Conservation (phyloP, 2,113 vertebrate genomes). For the Heliornis fulica region DNA sequence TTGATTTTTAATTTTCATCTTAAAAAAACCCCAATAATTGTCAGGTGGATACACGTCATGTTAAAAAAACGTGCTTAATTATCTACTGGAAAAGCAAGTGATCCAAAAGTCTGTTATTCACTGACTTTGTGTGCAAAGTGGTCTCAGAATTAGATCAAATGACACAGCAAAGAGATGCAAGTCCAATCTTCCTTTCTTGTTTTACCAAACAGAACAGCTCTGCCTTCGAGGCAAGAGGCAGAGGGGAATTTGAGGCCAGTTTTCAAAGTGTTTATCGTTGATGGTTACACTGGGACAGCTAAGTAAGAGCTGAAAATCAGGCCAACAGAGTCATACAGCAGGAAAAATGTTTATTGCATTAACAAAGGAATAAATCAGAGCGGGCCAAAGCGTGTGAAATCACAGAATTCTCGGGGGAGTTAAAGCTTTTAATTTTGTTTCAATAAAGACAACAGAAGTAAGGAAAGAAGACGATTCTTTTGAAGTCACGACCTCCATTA, state of each 20-base stretch:
- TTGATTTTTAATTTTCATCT: not conserved
- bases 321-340: not conserved
- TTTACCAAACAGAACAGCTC: not conserved
- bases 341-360: conserved; percentile 21
- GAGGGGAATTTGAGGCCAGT: conserved; percentile 4
- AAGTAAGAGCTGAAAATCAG: not conserved
- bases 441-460: not conserved
- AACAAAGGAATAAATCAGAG: conserved; percentile 33
- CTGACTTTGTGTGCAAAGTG: not conserved
- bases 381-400: not conserved
- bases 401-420: not conserved
- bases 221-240: not conserved
- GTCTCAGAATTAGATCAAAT: not conserved
- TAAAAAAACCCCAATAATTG: not conserved
- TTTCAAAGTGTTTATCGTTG: conserved; percentile 19
- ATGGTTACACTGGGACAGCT: not conserved
- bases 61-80: not conserved
- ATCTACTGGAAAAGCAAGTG: not conserved
- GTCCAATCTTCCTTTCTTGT: not conserved
- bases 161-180: not conserved
- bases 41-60: not conserved
- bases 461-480: not conserved
- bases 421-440: conserved; percentile 26
- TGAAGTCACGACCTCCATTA: not conserved
- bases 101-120: not conserved